Conservation (phyloP, 2,797 vertebrate genomes). For the Dryobates pubescens region DNA sequence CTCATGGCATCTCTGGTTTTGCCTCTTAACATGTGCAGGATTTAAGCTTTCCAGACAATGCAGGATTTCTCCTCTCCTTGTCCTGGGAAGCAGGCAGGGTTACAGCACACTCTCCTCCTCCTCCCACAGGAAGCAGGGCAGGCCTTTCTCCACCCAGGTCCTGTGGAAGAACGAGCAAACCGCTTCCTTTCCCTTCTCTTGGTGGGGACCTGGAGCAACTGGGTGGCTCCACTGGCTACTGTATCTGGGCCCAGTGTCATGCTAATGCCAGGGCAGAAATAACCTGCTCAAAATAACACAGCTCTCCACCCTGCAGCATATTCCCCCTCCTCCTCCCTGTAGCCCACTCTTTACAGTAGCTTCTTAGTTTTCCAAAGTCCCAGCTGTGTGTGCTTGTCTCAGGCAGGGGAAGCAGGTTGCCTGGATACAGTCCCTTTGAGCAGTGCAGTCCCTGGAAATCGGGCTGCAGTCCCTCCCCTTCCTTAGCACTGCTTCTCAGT, state of each 20-base stretch:
- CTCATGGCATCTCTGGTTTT: neutral
- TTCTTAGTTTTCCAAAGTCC: conserved; percentile 66
- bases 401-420: conserved; percentile 80
- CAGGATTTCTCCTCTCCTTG: neutral
- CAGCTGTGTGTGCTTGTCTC: conserved; percentile 78
- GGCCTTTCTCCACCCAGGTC: neutral
- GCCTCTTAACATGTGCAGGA: neutral
- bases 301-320: neutral
- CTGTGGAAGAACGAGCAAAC: neutral
- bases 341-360: conserved; percentile 28
- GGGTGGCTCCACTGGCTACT: neutral
- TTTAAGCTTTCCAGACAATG: neutral
- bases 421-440: conserved; percentile 81
- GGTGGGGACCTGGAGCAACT: neutral
- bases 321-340: neutral
- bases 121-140: neutral
- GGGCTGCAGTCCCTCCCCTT: conserved; percentile 3
- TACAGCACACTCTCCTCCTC: neutral
- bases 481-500: neutral
- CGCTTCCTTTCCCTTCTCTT: neutral
- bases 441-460: conserved; percentile 62
- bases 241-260: neutral
- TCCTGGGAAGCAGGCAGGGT: neutral
- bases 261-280: conserved; percentile 58
- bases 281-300: conserved; percentile 75